Base-by-base conservation (phyloP, 2,797 vertebrate species). In the Lates japonicus region DNA sequence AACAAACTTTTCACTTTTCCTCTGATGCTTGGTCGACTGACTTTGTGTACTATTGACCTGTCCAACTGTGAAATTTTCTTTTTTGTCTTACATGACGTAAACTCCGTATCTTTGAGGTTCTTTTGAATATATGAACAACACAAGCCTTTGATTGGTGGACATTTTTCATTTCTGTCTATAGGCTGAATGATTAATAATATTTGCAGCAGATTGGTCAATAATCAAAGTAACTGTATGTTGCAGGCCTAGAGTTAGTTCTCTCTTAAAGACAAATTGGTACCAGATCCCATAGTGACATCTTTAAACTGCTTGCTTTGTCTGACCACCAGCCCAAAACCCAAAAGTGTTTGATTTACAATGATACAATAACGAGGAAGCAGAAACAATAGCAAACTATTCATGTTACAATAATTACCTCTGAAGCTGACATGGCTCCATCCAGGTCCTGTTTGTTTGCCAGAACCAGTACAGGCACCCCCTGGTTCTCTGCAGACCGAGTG, bases 391-490 rank as follows among this genome's bases (percentile, higher is more conserved):
- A 54, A 20, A 19, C 2, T 19, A 44, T 16, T 49, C 0, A 1
- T 2, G 9, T 20, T 0, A 33, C 13, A 29, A 14, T 49, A 70
- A 33, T 66, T 22, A 93, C 91, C 93, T 96, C 95, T 0, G 88
- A 31, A 0, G 91, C 90, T 0, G 94, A 90, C 64, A 94, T 67
- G 0, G 96, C 96, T 39, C 91, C 92, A 0, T 94, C 87, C 69
- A 92, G 84, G 81, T 96, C 96, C 80, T 96, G 96, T 61, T 97
- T 97, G 88, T 96, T 97, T 48, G 95, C 96, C 74, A 97, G 85
- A 39, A 97, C 88, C 60, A 97, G 78, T 51, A 96, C 85, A 0
- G 96, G 96, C 11, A 95, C 92, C 0, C 95, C 96, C 74, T 95
- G 95, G 90, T 96, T 96, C 87, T 96, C 96, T 0, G 95, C 90